A percentile compares a stretch with the other conserved stretches of the same genome.
phyloP scores from a whole-genome alignment of 2,113 vertebrate genomes.

The Bubo blakistoni region DNA sequence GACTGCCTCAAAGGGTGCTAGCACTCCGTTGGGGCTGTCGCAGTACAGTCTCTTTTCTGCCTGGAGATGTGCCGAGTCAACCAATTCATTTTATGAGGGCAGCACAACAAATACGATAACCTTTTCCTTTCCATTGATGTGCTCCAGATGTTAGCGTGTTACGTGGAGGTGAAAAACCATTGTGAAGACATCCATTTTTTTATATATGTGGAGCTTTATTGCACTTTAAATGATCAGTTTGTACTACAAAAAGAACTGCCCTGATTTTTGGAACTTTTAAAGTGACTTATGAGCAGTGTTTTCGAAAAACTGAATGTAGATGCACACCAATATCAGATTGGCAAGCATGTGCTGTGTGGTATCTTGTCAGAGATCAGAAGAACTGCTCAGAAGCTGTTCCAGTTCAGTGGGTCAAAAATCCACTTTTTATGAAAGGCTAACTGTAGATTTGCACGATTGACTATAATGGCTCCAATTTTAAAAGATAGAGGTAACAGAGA shows the following conservation, averaged over 20 bases:
- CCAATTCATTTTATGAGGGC: background rate
- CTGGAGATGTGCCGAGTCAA: background rate
- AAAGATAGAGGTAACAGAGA: slow-evolving; percentile 67
- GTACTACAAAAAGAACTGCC: background rate
- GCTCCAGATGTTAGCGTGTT: background rate
- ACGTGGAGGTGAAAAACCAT: background rate
- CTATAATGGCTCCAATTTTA: slow-evolving; percentile 73
- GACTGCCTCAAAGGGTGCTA: background rate
- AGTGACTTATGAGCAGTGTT: background rate
- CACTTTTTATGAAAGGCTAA: slow-evolving; percentile 58
- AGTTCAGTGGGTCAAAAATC: slow-evolving; percentile 73
- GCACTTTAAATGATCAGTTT: background rate
- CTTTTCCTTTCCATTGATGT: background rate
- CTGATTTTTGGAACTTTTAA: background rate
- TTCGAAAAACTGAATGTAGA: background rate
- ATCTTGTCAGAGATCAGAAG: slow-evolving; percentile 37
- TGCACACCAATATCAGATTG: background rate
- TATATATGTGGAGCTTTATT: background rate
- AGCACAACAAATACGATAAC: background rate
- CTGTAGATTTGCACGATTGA: slow-evolving; percentile 69
- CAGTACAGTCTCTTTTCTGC: background rate
- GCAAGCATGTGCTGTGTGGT: background rate
- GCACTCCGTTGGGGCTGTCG: fast-evolving
- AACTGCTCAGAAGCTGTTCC: slow-evolving; percentile 51
- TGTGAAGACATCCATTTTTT: background rate